Conservation (phyloP, 2,888 invertebrate genomes). For the Drosophila kanekoi region DNA sequence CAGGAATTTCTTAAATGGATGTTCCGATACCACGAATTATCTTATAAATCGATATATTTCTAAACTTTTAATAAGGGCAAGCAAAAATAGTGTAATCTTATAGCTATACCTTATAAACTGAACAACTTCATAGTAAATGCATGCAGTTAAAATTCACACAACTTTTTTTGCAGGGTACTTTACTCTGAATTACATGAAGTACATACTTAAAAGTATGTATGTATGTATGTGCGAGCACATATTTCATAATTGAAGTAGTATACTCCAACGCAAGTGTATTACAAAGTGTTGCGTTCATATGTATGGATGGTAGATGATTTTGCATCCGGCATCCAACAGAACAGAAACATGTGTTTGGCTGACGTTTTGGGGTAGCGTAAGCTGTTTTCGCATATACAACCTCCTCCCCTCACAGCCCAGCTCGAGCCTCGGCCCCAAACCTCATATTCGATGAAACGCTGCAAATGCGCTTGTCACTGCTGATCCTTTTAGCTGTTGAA, state of each 20-base stretch:
- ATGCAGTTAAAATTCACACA: no score
- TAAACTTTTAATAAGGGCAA: no score
- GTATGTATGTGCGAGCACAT: background rate
- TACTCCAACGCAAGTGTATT: slow-evolving; percentile 24
- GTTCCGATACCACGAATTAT: no score
- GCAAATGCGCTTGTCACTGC: slow-evolving; percentile 79
- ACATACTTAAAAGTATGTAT: background rate
- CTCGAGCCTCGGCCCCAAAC: background rate
- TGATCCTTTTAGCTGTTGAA: slow-evolving; percentile 80
- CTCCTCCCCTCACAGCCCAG: background rate
- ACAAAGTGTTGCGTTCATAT: slow-evolving; percentile 30
- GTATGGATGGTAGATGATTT: slow-evolving; percentile 47
- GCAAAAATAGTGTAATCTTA: no score
- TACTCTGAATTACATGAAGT: no score
- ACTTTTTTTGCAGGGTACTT: background rate
- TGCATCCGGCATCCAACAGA: slow-evolving; percentile 11
- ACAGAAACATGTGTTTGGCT: slow-evolving; percentile 52
- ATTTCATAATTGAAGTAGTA: background rate
- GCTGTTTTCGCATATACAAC: slow-evolving; percentile 8
- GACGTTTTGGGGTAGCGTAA: slow-evolving; percentile 27
- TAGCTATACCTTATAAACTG: no score
- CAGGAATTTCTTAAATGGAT: no score
- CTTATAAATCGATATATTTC: no score
- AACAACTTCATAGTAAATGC: no score
- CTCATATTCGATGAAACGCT: slow-evolving; percentile 20